Evolutionary conservation across 37 sponge, comb jelly and placozoan species (phyloP).

Genomic region (Oopsacas minuta): DNA sequence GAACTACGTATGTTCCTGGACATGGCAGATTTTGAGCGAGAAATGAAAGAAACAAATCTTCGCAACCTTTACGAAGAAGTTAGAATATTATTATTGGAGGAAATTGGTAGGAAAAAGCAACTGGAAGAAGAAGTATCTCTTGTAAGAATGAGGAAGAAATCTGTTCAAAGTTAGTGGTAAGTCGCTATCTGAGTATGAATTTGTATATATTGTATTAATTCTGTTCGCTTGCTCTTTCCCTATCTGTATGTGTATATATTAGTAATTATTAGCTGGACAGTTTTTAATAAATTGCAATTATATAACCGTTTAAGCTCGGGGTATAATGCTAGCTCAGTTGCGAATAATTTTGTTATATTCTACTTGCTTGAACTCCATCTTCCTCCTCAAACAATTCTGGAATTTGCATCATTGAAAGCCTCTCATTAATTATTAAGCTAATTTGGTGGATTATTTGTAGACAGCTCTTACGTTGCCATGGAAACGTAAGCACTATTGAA

Average conservation of each 20-base stretch:
- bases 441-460: too few species aligned
- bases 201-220: constrained; percentile 2
- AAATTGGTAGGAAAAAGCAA: neutral
- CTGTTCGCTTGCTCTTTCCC: neutral
- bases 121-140: neutral
- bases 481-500: too few species aligned
- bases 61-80: constrained; percentile 8
- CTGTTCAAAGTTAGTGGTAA: neutral
- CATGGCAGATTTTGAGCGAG: neutral
- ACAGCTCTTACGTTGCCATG: too few species aligned
- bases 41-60: neutral
- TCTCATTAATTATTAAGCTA: too few species aligned
- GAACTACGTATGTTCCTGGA: neutral
- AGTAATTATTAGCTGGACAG: neutral
- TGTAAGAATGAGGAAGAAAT: neutral
- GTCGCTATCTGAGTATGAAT: neutral
- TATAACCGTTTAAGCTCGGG: too few species aligned
- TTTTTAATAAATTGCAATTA: neutral
- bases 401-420: too few species aligned
- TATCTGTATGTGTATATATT: neutral
- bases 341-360: too few species aligned
- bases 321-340: too few species aligned
- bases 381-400: too few species aligned
- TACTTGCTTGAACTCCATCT: too few species aligned
- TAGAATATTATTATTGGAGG: neutral